Conservation (phyloP, 2,113 vertebrate genomes). For the Irena cyanogastra region DNA sequence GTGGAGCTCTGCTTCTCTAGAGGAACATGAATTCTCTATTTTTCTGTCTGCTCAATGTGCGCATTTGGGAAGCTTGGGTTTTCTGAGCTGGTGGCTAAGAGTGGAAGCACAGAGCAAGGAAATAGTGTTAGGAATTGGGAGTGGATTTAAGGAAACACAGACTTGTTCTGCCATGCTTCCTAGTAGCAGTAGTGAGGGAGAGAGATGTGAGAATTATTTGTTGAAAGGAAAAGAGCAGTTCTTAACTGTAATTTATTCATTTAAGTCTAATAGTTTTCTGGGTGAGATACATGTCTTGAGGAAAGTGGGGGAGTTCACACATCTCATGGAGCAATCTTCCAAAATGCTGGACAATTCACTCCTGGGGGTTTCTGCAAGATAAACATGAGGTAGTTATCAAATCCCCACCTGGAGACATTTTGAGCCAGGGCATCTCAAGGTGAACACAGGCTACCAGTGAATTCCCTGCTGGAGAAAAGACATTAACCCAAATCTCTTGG, state of each 20-base stretch:
- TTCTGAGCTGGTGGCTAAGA: neutral
- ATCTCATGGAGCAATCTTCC: neutral
- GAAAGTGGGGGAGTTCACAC: neutral
- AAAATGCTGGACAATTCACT: neutral
- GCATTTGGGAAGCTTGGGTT: neutral
- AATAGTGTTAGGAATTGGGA: neutral
- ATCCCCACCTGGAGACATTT: neutral
- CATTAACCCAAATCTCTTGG: neutral
- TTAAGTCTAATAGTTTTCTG: neutral
- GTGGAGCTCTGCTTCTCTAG: neutral
- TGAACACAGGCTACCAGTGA: fast-evolving
- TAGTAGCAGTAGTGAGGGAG: neutral
- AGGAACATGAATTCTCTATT: neutral
- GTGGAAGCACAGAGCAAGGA: neutral
- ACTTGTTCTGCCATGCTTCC: neutral
- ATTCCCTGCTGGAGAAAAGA: neutral
- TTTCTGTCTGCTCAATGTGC: neutral
- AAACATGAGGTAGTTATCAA: neutral
- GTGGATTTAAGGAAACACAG: neutral
- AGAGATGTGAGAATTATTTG: neutral
- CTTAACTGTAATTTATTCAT: neutral
- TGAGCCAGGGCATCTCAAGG: neutral
- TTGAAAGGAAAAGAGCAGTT: neutral
- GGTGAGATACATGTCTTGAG: neutral
- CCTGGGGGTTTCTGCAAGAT: neutral